These are phyloP conservation scores for Nomada ferruginata DNA, from an alignment of 2,888 invertebrate species.

Conservation along the genomic window DNA sequence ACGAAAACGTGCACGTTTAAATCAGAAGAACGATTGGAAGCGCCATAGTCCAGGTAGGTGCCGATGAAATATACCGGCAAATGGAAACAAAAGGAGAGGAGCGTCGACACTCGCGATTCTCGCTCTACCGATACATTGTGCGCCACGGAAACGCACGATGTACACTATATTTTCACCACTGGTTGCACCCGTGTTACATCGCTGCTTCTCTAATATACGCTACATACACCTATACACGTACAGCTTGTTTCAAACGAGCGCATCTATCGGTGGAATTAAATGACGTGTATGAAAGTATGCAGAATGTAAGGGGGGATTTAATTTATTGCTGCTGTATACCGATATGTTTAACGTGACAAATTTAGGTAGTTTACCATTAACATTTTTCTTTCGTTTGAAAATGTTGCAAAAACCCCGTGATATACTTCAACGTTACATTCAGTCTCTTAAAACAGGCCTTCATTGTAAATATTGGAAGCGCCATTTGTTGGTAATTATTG, in stretches of 20 bases:
- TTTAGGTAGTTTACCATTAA: background rate
- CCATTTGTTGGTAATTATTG: background rate
- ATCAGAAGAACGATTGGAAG: conserved; percentile 45
- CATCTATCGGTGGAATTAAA: conserved; percentile 23
- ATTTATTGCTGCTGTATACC: background rate
- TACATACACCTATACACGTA: background rate
- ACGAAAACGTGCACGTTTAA: conserved; percentile 32
- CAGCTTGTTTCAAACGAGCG: conserved; percentile 29
- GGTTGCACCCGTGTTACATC: conserved; percentile 59
- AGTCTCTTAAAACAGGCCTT: background rate
- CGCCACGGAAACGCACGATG: conserved; percentile 63
- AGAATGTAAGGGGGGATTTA: background rate
- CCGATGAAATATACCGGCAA: conserved; percentile 67
- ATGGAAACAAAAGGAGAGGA: conserved; percentile 65
- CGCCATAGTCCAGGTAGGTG: conserved; percentile 30
- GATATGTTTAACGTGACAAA: background rate
- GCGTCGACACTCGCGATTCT: conserved; percentile 51
- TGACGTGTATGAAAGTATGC: conserved; percentile 4
- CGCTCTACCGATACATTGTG: conserved; percentile 56
- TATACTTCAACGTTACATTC: background rate
- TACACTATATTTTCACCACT: conserved; percentile 72
- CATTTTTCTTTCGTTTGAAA: background rate
- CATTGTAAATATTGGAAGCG: background rate
- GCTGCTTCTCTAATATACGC: conserved; percentile 19
- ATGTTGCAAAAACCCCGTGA: background rate